A percentile compares a stretch with the other conserved stretches of the same genome.
Evolutionary conservation across 35 echinoderm and acorn worm genomes (phyloP).

Genomic region (Heliocidaris erythrogramma): DNA sequence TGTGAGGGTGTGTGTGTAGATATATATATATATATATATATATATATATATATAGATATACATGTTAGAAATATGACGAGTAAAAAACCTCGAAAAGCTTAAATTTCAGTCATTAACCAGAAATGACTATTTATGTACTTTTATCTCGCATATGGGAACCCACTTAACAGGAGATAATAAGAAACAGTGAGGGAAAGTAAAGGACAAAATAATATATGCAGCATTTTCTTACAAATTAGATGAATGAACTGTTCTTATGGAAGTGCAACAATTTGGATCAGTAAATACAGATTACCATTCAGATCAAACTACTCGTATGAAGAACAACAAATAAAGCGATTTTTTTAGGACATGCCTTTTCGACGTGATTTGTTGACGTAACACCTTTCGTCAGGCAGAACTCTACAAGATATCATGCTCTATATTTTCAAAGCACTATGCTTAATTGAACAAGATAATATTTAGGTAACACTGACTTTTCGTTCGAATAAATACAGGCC

Average conservation of each 20-base stretch:
- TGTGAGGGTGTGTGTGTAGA: too few species aligned
- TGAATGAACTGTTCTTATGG: background rate
- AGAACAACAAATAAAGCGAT: background rate
- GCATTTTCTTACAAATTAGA: too few species aligned
- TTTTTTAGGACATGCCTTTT: background rate
- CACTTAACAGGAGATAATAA: too few species aligned
- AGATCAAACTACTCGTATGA: background rate
- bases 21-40: too few species aligned
- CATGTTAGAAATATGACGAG: too few species aligned
- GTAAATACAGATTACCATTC: background rate
- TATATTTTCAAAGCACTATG: constrained; percentile 28
- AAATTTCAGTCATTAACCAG: too few species aligned
- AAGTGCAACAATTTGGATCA: background rate
- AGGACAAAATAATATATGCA: too few species aligned
- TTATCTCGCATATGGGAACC: too few species aligned
- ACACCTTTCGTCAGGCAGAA: background rate
- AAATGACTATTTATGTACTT: too few species aligned
- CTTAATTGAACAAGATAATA: constrained; percentile 25
- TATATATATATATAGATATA: too few species aligned
- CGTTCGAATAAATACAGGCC: constrained; percentile 24
- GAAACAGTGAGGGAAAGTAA: too few species aligned
- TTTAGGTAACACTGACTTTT: constrained; percentile 34
- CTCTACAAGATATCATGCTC: background rate
- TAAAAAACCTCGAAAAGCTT: too few species aligned
- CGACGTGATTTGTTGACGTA: background rate